phyloP scores from a whole-genome alignment of 2,888 invertebrate genomes.

The Nomada flava region DNA sequence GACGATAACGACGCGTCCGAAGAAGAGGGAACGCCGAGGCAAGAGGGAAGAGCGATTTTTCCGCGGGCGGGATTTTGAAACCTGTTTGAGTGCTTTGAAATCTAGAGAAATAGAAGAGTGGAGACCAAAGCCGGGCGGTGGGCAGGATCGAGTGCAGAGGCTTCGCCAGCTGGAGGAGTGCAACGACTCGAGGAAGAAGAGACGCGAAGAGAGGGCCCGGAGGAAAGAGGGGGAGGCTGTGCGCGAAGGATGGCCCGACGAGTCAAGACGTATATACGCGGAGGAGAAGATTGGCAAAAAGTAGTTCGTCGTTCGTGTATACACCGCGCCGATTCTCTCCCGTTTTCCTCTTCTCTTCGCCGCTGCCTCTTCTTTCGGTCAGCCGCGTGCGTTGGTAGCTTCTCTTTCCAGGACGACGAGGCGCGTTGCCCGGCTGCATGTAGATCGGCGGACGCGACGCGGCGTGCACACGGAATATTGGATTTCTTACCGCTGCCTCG shows the following conservation, averaged over 20 bases:
- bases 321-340: conserved; percentile 65
- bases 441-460: conserved; percentile 48
- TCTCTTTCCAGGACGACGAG: conserved; percentile 33
- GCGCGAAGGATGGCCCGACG: conserved; percentile 65
- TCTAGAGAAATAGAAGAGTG: conserved; percentile 79
- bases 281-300: conserved; percentile 79
- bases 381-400: conserved; percentile 16
- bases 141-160: conserved; percentile 57
- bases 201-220: conserved; percentile 10
- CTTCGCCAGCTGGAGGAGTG: conserved; percentile 49
- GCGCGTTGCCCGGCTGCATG: conserved; percentile 36
- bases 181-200: conserved; percentile 55
- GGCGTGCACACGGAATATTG: conserved; percentile 42
- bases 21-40: conserved; percentile 23
- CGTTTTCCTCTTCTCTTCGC: conserved; percentile 30
- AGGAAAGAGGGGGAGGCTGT: conserved; percentile 22
- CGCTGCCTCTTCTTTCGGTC: conserved; percentile 28
- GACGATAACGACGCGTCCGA: neutral
- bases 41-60: conserved; percentile 78
- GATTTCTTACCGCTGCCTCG: conserved; percentile 45
- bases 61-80: conserved; percentile 84
- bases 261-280: conserved; percentile 48
- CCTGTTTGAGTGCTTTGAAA: conserved; percentile 83
- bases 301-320: conserved; percentile 78
- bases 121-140: conserved; percentile 71